Conservation (phyloP, 2,888 invertebrate species). For the Orthonychiurus folsomi region DNA sequence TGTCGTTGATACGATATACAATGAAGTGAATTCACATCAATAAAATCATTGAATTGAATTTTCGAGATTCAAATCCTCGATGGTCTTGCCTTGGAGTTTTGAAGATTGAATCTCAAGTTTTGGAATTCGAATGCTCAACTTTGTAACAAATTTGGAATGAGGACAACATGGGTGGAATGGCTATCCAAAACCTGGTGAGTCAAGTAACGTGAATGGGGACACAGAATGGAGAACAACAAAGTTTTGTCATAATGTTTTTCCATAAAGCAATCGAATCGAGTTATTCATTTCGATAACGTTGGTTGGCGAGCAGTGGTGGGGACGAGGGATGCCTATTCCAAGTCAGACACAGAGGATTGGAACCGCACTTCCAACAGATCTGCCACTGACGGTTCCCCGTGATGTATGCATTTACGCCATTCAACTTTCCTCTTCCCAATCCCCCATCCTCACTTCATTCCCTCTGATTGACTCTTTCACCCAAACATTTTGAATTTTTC, state of each 20-base stretch:
- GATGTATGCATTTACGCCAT: conserved; percentile 24
- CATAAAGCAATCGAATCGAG: conserved; percentile 12
- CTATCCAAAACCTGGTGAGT: not conserved
- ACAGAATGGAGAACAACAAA: not conserved
- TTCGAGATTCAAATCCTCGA: not conserved
- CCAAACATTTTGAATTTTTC: conserved; percentile 12
- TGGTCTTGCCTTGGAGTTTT: not conserved
- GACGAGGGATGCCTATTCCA: no score
- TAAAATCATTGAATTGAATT: not conserved
- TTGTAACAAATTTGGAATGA: not conserved
- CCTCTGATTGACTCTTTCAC: conserved; percentile 20
- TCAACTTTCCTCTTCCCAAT: conserved; percentile 14
- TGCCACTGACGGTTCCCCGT: conserved; percentile 29
- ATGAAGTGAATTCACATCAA: conserved; percentile 1
- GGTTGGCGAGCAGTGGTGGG: not conserved
- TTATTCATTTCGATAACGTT: not conserved
- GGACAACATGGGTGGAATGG: no score
- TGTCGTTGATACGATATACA: not conserved
- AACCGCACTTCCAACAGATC: conserved; percentile 20
- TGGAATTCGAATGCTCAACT: not conserved
- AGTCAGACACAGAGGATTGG: not conserved
- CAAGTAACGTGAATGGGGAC: not conserved
- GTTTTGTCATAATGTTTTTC: conserved; percentile 11
- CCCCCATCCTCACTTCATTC: conserved; percentile 17
- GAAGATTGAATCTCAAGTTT: not conserved